Evolutionary conservation across 1,140 invertebrate genomes (phyloP), one percentile per base, ranked within the genome.

Genomic region (Trissolcus basalis): DNA sequence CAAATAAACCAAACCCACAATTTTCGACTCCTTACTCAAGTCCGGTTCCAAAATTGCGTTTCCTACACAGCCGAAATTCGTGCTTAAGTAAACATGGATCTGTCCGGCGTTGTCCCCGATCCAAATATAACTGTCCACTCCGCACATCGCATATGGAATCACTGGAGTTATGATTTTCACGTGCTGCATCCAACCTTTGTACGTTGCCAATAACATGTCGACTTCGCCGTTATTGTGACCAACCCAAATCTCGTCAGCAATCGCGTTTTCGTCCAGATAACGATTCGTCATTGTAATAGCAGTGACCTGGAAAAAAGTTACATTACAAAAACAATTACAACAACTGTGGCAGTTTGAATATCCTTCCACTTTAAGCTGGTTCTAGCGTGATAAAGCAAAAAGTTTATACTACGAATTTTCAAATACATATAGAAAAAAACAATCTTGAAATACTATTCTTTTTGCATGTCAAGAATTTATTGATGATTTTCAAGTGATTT

Each of bases 71-170:
- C 83, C 87, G 48, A 88, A 88, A 60, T 89, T 89, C 5, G 82
- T 85, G n/a, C 84, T 84, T 0, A 89, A 74, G 19, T 95, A 96
- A 0, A 95, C 93, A 79, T 95, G 93, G 49, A 97, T 91, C 58
- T 93, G 91, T 11, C 95, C 95, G 0, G 90, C 87, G 56, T 92
- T 93, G 85, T 97, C 96, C 0, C 96, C 96, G 58, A 97, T 91
- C 96, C 96, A 98, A 49, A 97, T 91, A 35, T 90, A 89, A 63
- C 90, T 89, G 67, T 92, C 90, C 14, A 96, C 91, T 1, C 92
- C 91, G 80, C 93, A 93, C 82, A 92, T 89, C 0, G 91, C 91
- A 15, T 92, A 92, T 44, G 92, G 91, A 60, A 91, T 86, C 10
- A 92, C 90, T 0, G 91, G 89, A 19, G 84, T 87, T 44, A 86